phyloP scores from a whole-genome alignment of 2,797 vertebrate genomes.

The Melanotaenia parkinsoni region DNA sequence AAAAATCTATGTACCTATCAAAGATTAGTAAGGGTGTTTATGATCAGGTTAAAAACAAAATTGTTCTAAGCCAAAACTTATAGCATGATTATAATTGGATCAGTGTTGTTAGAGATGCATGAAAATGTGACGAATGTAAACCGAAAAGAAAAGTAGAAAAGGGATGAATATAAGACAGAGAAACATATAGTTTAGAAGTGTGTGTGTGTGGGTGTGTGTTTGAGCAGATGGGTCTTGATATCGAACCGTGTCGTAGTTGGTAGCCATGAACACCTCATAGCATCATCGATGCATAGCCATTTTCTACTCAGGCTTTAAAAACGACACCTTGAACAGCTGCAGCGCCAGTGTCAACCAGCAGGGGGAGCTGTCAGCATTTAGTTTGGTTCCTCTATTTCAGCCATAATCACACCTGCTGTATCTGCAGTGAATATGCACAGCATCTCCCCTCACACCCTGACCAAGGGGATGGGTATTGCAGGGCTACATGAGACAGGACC shows the following conservation, averaged over 20 bases:
- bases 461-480: conserved; percentile 39
- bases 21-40: conserved; percentile 53
- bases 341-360: conserved; percentile 77
- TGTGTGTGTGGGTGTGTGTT: not conserved
- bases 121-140: conserved; percentile 34
- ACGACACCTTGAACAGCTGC: conserved; percentile 68
- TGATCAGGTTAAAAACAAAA: conserved; percentile 17
- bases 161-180: not conserved
- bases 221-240: conserved; percentile 12
- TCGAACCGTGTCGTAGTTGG: conserved; percentile 26
- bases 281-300: conserved; percentile 69
- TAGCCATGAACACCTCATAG: conserved; percentile 64
- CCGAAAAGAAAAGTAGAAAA: conserved; percentile 4
- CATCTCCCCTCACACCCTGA: conserved; percentile 42
- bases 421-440: conserved; percentile 73
- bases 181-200: not conserved
- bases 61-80: conserved; percentile 41
- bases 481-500: conserved; percentile 61
- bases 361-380: conserved; percentile 67
- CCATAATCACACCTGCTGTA: conserved; percentile 69
- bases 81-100: conserved; percentile 51
- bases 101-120: conserved; percentile 36
- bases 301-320: conserved; percentile 78
- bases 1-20: conserved; percentile 53
- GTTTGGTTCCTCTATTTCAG: conserved; percentile 50